Conservation (phyloP, 1,140 invertebrate genomes). For the Anthonomus grandis region DNA sequence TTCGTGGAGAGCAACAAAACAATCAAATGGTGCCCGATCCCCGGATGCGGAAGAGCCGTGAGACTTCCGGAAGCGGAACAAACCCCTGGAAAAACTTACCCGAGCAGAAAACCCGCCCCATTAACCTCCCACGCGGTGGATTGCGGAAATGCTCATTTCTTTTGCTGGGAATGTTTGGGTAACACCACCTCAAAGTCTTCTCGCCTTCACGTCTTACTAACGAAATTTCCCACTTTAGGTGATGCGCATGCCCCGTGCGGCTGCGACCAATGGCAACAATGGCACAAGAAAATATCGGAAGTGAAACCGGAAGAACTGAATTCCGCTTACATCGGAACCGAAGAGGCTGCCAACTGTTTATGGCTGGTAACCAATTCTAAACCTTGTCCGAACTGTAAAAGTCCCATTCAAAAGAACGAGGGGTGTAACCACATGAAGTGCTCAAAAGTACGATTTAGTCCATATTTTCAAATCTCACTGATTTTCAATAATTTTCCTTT, state of each 20-base stretch:
- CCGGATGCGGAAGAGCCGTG: conserved; percentile 67
- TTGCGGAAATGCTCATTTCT: conserved; percentile 70
- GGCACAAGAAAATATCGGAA: conserved; percentile 63
- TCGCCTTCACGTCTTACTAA: background rate
- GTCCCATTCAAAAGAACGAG: conserved; percentile 75
- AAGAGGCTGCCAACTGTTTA: conserved; percentile 67
- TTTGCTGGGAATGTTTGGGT: conserved; percentile 64
- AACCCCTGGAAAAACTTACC: conserved; percentile 30
- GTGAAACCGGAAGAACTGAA: conserved; percentile 64
- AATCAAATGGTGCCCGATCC: conserved; percentile 73
- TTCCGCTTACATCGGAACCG: conserved; percentile 58
- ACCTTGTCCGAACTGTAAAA: conserved; percentile 70
- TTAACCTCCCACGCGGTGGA: conserved; percentile 66
- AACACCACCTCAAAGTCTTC: background rate
- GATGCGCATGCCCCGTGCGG: conserved; percentile 69
- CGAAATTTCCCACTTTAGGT: conserved; percentile 44
- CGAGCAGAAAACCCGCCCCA: conserved; percentile 40
- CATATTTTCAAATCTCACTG: background rate
- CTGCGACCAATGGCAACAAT: conserved; percentile 65
- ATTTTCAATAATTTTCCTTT: background rate
- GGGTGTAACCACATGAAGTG: conserved; percentile 80
- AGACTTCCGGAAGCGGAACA: conserved; percentile 60
- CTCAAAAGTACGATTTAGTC: conserved; percentile 57
- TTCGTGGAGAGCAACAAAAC: conserved; percentile 72
- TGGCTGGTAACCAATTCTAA: conserved; percentile 75